A percentile compares a stretch with the other conserved stretches of the same genome.
These are phyloP conservation scores for Ametastegia equiseti DNA, from an alignment of 2,888 invertebrate species.

Conservation along the genomic window DNA sequence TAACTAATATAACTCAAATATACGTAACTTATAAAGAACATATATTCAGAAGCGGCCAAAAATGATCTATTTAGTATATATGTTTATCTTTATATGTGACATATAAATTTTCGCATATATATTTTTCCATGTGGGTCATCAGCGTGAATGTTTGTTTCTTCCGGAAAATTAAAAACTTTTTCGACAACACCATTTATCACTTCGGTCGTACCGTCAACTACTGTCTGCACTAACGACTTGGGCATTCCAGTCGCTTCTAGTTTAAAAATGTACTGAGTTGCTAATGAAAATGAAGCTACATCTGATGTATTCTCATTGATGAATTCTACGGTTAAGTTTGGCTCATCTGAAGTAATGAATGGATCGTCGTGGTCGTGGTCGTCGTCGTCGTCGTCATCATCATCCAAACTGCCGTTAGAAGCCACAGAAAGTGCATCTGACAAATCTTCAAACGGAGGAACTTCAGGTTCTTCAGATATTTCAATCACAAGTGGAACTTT, in stretches of 20 bases:
- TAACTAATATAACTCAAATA: too few species aligned
- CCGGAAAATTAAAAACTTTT: neutral
- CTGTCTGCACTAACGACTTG: conserved; percentile 25
- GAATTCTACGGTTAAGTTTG: conserved; percentile 5
- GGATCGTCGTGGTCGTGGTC: too few species aligned
- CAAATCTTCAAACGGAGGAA: neutral
- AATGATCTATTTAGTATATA: too few species aligned
- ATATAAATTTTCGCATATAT: too few species aligned
- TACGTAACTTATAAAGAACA: too few species aligned
- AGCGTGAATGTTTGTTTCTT: neutral
- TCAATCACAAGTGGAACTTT: neutral
- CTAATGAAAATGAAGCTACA: conserved; percentile 1
- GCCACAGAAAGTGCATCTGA: neutral
- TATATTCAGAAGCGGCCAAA: too few species aligned
- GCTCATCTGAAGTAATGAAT: neutral
- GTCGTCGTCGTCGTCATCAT: neutral
- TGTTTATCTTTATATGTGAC: too few species aligned
- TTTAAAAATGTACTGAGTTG: neutral
- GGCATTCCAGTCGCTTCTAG: conserved; percentile 27
- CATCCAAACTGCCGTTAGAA: conserved; percentile 5
- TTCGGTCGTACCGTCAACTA: conserved; percentile 26
- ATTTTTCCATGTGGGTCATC: too few species aligned
- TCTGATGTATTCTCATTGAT: neutral
- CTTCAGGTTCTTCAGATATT: neutral
- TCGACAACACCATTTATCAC: conserved; percentile 13